These are phyloP conservation scores for Pogonocichla stellata DNA, from an alignment of 2,113 vertebrate species.

Conservation along the genomic window DNA sequence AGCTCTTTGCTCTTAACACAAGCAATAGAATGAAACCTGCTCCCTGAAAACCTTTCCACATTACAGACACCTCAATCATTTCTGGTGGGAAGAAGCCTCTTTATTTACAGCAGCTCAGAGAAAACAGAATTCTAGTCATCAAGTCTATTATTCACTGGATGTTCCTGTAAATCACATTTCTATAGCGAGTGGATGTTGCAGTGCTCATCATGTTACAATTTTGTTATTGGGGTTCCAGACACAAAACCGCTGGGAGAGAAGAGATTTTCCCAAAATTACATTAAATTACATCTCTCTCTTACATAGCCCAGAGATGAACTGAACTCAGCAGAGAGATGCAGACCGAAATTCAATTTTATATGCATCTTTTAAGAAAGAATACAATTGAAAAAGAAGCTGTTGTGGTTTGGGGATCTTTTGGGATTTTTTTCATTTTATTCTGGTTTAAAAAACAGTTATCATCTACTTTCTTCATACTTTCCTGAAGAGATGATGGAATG, in stretches of 20 bases:
- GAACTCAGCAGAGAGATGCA: neutral
- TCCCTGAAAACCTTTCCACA: neutral
- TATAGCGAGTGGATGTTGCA: neutral
- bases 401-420: no score
- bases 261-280: constrained; percentile 1
- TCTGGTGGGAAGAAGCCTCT: neutral
- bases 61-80: neutral
- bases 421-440: neutral
- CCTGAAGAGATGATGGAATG: neutral
- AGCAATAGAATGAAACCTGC: neutral
- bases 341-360: neutral
- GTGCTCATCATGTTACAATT: neutral
- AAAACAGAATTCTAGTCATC: constrained; percentile 35
- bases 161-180: constrained; percentile 14
- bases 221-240: neutral
- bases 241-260: neutral
- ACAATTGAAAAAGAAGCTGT: neutral
- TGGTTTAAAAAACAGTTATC: neutral
- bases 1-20: neutral
- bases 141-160: constrained; percentile 2
- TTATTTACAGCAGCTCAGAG: constrained; percentile 28
- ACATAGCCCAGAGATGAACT: neutral
- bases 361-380: neutral
- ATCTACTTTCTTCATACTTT: neutral
- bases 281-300: neutral